Evolutionary conservation across 2,113 vertebrate species (phyloP).

Genomic region (Pelodiscus sinensis): DNA sequence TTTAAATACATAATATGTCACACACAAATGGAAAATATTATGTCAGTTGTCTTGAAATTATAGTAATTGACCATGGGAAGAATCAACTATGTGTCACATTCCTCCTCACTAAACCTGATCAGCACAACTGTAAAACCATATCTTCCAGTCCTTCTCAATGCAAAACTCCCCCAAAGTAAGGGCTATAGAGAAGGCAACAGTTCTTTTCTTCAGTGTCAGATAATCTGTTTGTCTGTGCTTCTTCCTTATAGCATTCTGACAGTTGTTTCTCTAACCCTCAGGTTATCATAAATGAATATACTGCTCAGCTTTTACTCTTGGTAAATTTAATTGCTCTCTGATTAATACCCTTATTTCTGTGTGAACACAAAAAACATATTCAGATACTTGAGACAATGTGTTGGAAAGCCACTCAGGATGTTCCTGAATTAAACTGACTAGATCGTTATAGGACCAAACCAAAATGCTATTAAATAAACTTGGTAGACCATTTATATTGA

Average conservation of each 20-base stretch:
- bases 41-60: neutral
- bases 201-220: neutral
- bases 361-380: neutral
- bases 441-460: neutral
- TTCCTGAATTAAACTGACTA: neutral
- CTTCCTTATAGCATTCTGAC: neutral
- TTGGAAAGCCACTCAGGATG: neutral
- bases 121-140: neutral
- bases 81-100: accelerated
- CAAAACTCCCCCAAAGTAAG: neutral
- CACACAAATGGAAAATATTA: accelerated
- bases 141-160: neutral
- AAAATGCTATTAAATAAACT: neutral
- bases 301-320: neutral
- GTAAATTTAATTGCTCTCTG: slow-evolving; percentile 14
- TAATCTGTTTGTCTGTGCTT: neutral
- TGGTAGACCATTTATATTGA: neutral
- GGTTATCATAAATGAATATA: neutral
- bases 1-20: neutral
- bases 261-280: neutral
- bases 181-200: neutral
- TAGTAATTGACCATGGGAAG: neutral
- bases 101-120: neutral
- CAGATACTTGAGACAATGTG: neutral
- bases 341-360: slow-evolving; percentile 14